Percentiles rank a stretch among this genome's conserved stretches.
phyloP scores from a whole-genome alignment of 2,113 vertebrate genomes.

The Brachyistius frenatus region DNA sequence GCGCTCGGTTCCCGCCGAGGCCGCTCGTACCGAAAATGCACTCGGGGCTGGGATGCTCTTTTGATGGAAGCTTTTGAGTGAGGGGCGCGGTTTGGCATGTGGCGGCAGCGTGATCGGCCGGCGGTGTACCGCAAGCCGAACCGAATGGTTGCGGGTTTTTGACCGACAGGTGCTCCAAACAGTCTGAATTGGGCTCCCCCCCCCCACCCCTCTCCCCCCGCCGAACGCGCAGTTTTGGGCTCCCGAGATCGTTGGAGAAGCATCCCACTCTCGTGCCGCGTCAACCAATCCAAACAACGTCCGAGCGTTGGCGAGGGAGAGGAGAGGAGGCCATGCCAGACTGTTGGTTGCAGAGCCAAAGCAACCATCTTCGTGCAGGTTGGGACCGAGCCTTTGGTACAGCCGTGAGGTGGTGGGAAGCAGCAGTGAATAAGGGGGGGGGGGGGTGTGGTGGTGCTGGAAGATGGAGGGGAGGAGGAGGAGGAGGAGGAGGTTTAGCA shows the following conservation, averaged over 20 bases:
- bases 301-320: constrained; percentile 41
- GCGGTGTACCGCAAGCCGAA: constrained; percentile 55
- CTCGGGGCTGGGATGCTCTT: constrained; percentile 56
- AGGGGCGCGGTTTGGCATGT: constrained; percentile 56
- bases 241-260: neutral
- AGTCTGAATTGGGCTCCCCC: constrained; percentile 57
- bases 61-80: constrained; percentile 47
- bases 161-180: constrained; percentile 61
- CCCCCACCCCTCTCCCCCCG: constrained; percentile 40
- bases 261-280: neutral
- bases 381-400: constrained; percentile 44
- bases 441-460: constrained; percentile 60
- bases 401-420: constrained; percentile 50
- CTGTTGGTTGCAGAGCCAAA: constrained; percentile 61
- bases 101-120: constrained; percentile 51
- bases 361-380: constrained; percentile 47
- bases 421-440: constrained; percentile 52
- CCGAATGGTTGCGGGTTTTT: constrained; percentile 63
- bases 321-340: constrained; percentile 64
- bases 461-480: too few relatives aligned
- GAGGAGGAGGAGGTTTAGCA: too few relatives aligned
- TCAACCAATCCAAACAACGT: constrained; percentile 16
- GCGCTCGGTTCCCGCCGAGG: constrained; percentile 36
- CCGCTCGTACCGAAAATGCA: constrained; percentile 46
- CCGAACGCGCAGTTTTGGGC: constrained; percentile 29